phyloP scores from a whole-genome alignment of 1,140 invertebrate species.

The Caerostris darwini region DNA sequence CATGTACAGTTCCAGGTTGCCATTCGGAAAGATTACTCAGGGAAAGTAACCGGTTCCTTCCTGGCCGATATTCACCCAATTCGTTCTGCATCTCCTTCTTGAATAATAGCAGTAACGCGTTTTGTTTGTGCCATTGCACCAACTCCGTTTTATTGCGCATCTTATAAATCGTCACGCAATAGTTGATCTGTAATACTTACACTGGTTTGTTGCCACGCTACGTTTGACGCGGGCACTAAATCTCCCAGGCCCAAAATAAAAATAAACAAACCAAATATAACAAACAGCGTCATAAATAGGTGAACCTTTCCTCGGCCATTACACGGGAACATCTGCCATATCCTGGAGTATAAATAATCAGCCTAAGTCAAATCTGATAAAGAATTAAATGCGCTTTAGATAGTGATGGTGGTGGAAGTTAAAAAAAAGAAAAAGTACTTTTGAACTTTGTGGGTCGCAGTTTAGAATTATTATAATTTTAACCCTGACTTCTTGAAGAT shows the following conservation, averaged over 20 bases:
- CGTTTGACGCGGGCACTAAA: not conserved
- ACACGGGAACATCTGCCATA: constrained; percentile 52
- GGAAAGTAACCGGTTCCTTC: constrained; percentile 20
- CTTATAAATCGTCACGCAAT: constrained; percentile 38
- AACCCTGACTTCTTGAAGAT: constrained; percentile 4
- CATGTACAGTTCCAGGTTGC: not conserved
- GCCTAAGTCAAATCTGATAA: constrained; percentile 40
- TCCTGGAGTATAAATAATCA: constrained; percentile 60
- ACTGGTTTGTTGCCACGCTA: constrained; percentile 17
- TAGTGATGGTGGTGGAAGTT: not conserved
- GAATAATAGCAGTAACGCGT: not conserved
- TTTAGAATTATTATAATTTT: not conserved
- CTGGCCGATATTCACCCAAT: not conserved
- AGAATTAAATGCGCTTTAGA: constrained; percentile 60
- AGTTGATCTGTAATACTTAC: constrained; percentile 28
- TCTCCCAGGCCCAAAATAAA: not conserved
- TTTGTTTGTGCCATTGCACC: not conserved
- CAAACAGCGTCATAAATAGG: constrained; percentile 37
- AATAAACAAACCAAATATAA: not conserved
- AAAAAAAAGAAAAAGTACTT: not conserved
- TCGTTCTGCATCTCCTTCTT: not conserved
- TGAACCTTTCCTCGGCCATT: constrained; percentile 45
- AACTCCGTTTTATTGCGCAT: not conserved
- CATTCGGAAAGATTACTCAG: not conserved
- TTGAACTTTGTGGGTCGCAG: not conserved